Percentiles rank a stretch among this genome's conserved stretches.
phyloP scores from a whole-genome alignment of 2,888 invertebrate species.

The Cosmia pyralina region DNA sequence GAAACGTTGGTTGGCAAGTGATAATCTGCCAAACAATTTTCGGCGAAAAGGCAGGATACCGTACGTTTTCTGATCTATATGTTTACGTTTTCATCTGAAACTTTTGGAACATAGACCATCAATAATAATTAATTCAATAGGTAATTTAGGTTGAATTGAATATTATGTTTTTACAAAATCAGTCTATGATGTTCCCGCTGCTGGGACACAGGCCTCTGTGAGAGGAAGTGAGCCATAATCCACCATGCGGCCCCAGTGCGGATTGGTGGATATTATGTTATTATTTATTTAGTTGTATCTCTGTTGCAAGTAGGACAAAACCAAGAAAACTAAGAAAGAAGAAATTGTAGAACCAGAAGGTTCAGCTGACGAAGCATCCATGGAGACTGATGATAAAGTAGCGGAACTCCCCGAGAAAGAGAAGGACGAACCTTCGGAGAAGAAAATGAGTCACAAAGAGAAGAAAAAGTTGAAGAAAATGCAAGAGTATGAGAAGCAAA shows the following conservation, averaged over 20 bases:
- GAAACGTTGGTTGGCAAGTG: too few relatives aligned
- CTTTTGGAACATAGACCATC: not conserved
- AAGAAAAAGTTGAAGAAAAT: slow-evolving; percentile 97
- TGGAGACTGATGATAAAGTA: slow-evolving; percentile 75
- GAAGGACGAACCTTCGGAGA: slow-evolving; percentile 88
- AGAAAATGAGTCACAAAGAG: slow-evolving; percentile 96
- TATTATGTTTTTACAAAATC: too few relatives aligned
- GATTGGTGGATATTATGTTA: not conserved
- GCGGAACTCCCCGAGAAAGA: slow-evolving; percentile 71
- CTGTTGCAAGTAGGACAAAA: slow-evolving; percentile 71
- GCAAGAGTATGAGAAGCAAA: slow-evolving; percentile 96
- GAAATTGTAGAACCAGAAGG: slow-evolving; percentile 67
- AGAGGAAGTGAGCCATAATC: too few relatives aligned
- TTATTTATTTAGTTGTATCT: slow-evolving; percentile 1
- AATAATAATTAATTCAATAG: too few relatives aligned
- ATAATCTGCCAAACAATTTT: too few relatives aligned
- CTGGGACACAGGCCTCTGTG: too few relatives aligned
- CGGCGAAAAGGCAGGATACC: too few relatives aligned
- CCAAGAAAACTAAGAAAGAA: slow-evolving; percentile 71
- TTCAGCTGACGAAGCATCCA: slow-evolving; percentile 71
- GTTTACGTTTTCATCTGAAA: not conserved
- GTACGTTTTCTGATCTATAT: not conserved
- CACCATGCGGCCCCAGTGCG: too few relatives aligned
- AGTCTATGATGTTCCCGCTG: too few relatives aligned
- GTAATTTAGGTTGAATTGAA: not conserved